These are phyloP conservation scores for Galaxea fascicularis DNA, from an alignment of 92 coral and sea anemone species.

Conservation along the genomic window DNA sequence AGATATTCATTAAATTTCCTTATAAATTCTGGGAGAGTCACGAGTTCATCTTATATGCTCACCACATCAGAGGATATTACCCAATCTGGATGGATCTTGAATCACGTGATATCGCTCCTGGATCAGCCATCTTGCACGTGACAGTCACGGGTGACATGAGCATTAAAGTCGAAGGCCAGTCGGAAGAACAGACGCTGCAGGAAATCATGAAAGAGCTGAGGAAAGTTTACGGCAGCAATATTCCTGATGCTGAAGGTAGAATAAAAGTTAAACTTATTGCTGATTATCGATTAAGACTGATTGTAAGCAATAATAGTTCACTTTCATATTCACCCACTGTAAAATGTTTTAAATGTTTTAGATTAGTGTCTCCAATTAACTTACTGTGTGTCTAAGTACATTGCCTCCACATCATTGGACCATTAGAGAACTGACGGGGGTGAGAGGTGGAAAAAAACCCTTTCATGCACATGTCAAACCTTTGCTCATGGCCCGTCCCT, in stretches of 20 bases:
- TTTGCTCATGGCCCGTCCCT: no score
- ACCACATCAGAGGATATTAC: constrained; percentile 49
- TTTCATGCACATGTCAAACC: no score
- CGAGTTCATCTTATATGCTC: constrained; percentile 64
- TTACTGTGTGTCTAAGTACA: no score
- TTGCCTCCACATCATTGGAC: no score
- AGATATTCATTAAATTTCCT: constrained; percentile 76
- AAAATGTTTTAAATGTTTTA: no score
- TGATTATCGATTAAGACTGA: no score
- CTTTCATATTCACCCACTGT: no score
- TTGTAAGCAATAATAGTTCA: no score
- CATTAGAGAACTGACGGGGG: no score
- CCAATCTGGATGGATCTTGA: constrained; percentile 70
- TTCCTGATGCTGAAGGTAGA: constrained; percentile 61
- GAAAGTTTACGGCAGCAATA: constrained; percentile 55
- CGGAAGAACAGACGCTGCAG: constrained; percentile 42
- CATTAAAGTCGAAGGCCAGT: constrained; percentile 55
- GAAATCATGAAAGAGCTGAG: constrained; percentile 60
- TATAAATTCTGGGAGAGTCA: constrained; percentile 78
- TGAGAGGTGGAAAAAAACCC: no score
- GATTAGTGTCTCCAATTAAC: no score
- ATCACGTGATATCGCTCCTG: constrained; percentile 62
- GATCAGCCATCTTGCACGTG: constrained; percentile 55
- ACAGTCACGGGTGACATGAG: constrained; percentile 67
- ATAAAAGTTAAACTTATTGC: not conserved